phyloP scores from a whole-genome alignment of 2,113 vertebrate species.

The Notothenia coriiceps region DNA sequence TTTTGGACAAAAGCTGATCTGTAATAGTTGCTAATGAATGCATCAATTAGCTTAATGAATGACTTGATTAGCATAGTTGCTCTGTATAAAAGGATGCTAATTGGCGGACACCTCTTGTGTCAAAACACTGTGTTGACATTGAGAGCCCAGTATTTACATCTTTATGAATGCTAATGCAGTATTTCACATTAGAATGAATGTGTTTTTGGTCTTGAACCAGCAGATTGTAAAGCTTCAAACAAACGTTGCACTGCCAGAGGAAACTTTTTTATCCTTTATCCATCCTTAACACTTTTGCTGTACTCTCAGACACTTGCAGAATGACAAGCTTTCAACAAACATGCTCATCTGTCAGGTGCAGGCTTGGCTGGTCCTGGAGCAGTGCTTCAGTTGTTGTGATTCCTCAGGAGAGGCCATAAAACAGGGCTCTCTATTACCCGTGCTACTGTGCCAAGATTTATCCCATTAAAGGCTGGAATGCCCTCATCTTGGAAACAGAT shows the following conservation, averaged over 20 bases:
- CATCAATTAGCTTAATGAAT: neutral
- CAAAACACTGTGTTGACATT: neutral
- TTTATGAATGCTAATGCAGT: neutral
- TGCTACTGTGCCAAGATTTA: slow-evolving; percentile 64
- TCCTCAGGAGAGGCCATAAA: slow-evolving; percentile 55
- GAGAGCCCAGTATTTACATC: neutral
- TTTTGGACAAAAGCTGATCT: neutral
- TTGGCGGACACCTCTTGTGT: slow-evolving; percentile 2
- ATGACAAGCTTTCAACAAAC: slow-evolving; percentile 11
- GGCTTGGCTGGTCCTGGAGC: slow-evolving; percentile 24
- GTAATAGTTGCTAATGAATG: slow-evolving; percentile 14
- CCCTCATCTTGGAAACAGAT: slow-evolving; percentile 67
- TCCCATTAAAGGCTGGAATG: slow-evolving; percentile 73
- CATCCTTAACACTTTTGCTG: neutral
- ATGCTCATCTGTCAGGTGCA: neutral
- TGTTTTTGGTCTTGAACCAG: neutral
- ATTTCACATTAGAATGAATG: slow-evolving; percentile 9
- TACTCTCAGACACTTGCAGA: slow-evolving; percentile 7
- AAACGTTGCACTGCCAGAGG: slow-evolving; percentile 1
- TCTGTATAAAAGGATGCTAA: neutral
- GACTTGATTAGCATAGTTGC: slow-evolving; percentile 2
- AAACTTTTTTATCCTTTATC: neutral
- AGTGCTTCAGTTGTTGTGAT: slow-evolving; percentile 47
- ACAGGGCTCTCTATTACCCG: slow-evolving; percentile 49
- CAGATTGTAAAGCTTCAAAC: neutral